Percentiles rank a stretch among this genome's conserved stretches.
Conservation (phyloP, 2,797 vertebrate species). For the Mionectes olivaceus region DNA sequence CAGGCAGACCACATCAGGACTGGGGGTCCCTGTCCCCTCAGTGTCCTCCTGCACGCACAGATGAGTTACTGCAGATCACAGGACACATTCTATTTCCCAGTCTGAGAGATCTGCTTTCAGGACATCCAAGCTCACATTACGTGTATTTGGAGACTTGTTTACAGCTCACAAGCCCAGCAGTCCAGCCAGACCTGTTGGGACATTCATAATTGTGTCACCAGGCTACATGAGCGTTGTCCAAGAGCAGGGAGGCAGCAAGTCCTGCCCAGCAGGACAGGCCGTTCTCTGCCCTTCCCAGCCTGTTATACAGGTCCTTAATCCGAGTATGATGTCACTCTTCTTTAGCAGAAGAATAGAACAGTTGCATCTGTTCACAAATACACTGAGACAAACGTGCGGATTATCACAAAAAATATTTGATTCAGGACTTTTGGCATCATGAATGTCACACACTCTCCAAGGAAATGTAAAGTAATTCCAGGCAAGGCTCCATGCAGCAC, state of each 20-base stretch:
- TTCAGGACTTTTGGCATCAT: background rate
- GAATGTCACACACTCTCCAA: background rate
- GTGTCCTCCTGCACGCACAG: background rate
- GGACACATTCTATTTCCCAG: background rate
- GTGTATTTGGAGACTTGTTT: background rate
- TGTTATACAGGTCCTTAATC: background rate
- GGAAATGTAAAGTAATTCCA: background rate
- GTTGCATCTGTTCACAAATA: background rate
- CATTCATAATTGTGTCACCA: background rate
- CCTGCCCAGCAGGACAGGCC: background rate
- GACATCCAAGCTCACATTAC: fast-evolving
- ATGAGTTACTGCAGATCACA: background rate
- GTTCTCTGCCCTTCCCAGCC: conserved; percentile 12
- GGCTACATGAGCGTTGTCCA: background rate
- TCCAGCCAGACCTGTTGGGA: background rate
- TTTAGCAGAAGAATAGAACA: background rate
- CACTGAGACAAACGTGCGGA: fast-evolving
- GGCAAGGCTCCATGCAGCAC: background rate
- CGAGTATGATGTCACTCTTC: background rate
- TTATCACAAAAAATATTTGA: background rate
- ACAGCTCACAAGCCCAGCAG: background rate
- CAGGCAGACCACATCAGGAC: background rate
- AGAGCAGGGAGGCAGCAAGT: background rate
- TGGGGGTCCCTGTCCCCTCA: background rate
- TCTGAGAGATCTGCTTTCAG: background rate